A percentile compares a stretch with the other conserved stretches of the same genome.
These are phyloP conservation scores for Ictidomys tridecemlineatus DNA, from an alignment of 2,113 vertebrate genomes.

Conservation along the genomic window DNA sequence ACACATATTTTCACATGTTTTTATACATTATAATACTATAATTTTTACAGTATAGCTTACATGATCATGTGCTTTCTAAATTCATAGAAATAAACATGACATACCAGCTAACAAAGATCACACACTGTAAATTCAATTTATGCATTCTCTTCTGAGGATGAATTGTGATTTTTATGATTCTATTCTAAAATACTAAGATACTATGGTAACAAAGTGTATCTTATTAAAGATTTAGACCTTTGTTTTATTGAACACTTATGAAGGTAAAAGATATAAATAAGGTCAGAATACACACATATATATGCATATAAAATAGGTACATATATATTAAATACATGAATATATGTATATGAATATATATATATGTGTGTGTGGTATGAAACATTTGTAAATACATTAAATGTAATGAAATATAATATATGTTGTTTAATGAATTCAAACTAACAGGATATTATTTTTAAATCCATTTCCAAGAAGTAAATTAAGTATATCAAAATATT, in stretches of 20 bases:
- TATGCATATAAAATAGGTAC: background rate
- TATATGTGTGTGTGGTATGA: background rate
- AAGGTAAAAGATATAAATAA: background rate
- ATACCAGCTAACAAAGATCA: background rate
- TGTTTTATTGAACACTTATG: background rate
- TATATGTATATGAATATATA: background rate
- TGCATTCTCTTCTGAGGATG: background rate
- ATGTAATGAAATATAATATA: background rate
- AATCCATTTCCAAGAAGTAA: background rate
- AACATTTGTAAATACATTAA: background rate
- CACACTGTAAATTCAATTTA: background rate
- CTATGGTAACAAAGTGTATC: background rate
- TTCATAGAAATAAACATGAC: background rate
- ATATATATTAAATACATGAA: background rate
- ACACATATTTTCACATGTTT: background rate
- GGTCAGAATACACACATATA: background rate
- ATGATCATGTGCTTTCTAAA: background rate
- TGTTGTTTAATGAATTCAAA: background rate
- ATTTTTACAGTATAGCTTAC: background rate
- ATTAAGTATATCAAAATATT: background rate
- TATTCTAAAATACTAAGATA: background rate
- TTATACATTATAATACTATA: background rate
- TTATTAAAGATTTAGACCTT: background rate
- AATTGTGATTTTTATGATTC: background rate
- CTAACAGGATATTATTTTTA: background rate